These are phyloP conservation scores for Tetragonisca angustula DNA, from an alignment of 2,888 invertebrate species.

Conservation along the genomic window DNA sequence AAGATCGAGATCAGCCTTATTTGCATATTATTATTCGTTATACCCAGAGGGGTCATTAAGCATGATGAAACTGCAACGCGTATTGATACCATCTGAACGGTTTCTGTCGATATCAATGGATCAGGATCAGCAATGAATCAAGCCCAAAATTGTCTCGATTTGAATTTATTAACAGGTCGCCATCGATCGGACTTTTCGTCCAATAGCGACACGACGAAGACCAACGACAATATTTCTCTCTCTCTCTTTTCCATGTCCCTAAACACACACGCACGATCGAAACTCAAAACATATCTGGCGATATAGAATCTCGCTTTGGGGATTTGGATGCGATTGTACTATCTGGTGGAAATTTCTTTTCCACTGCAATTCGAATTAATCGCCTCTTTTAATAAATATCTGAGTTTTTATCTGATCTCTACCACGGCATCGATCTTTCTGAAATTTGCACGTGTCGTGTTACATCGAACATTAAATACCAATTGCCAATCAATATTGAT, in stretches of 20 bases:
- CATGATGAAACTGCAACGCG: conserved; percentile 46
- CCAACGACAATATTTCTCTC: neutral
- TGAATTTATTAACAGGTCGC: conserved; percentile 24
- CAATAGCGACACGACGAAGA: neutral
- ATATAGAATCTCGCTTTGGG: too few relatives aligned
- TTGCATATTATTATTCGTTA: conserved; percentile 59
- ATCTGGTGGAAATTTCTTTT: too few relatives aligned
- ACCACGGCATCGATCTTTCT: too few relatives aligned
- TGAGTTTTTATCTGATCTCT: too few relatives aligned
- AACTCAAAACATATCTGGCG: too few relatives aligned
- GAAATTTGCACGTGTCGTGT: too few relatives aligned
- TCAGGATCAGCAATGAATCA: conserved; percentile 44
- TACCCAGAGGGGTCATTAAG: conserved; percentile 45
- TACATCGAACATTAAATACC: too few relatives aligned
- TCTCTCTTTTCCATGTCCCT: neutral
- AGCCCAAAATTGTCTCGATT: conserved; percentile 26
- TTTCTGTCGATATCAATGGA: conserved; percentile 37
- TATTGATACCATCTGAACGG: conserved; percentile 38
- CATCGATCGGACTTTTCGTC: conserved; percentile 1
- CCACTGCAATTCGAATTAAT: too few relatives aligned
- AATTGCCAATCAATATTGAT: too few relatives aligned
- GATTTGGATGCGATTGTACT: too few relatives aligned
- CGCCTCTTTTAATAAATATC: too few relatives aligned
- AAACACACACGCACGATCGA: too few relatives aligned
- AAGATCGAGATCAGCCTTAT: conserved; percentile 53